Base-by-base conservation (phyloP, 2,888 invertebrate species). In the Palloptera scutellata region DNA sequence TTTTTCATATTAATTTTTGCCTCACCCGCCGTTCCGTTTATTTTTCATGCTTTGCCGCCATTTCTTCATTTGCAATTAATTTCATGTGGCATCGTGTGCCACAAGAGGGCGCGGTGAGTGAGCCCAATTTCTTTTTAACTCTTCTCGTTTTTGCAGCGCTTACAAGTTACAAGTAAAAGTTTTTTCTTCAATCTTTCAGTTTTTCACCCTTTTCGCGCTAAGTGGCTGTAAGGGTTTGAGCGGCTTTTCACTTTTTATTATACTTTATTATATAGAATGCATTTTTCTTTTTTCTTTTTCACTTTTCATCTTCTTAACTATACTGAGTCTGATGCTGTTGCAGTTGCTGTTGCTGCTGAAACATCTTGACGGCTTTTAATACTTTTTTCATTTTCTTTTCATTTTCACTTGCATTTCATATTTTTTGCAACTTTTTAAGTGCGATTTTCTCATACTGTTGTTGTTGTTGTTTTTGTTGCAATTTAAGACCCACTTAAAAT, bases 181-280 rank as follows among this genome's bases (percentile, higher is more conserved):
- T 53, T 13, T 53, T 17, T 53, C 4, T 53, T 19, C 15, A 19
- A 4, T 53, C 53, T 13, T 17, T 53, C 53, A 17, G n/a, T 17
- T 4, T 11, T n/a, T 17, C 15, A 19, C 17, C 11, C 3, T 17
- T 17, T 53, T 8, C 43, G 43, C 70, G 43, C 70, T 72, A 72
- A 72, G 72, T 72, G 72, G 71, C 70, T 69, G 67, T 67, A 67
- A 72, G 72, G 68, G 71, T 72, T 72, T 72, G 72, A 72, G 71
- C 71, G 71, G 71, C 72, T 72, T 72, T 72, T 72, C 71, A 72
- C 71, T 64, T 72, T 72, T 71, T 66, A 72, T 72, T 69, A 70
- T 69, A 48, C 41, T 19, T 48, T 48, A 48, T 11, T 13, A 10
- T 30, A 30, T 30, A n/a, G n/a, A 4, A 30, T 30, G 6, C 30